Evolutionary conservation across 2,888 invertebrate genomes (phyloP).

Genomic region (Anodontia alba): DNA sequence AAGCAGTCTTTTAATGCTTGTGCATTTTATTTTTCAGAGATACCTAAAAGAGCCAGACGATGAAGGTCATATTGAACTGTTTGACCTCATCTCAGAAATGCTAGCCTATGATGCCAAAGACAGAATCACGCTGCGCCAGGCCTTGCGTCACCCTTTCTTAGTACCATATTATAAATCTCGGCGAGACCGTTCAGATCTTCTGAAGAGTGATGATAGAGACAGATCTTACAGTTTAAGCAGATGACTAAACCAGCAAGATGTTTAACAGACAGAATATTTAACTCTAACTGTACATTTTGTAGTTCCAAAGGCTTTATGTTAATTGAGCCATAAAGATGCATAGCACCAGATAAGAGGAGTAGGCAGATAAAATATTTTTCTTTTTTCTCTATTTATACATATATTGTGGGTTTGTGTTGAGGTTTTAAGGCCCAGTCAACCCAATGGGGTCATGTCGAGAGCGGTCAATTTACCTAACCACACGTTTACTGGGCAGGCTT

Average conservation of each 20-base stretch:
- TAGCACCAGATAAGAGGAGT: no score
- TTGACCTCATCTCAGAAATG: slow-evolving; percentile 97
- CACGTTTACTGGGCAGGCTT: no score
- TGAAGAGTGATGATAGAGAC: slow-evolving; percentile 69
- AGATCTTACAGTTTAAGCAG: slow-evolving; percentile 83
- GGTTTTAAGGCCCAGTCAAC: no score
- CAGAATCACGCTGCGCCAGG: slow-evolving; percentile 94
- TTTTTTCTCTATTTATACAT: no score
- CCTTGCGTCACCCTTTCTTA: slow-evolving; percentile 97
- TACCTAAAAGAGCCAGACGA: slow-evolving; percentile 93
- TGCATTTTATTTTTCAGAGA: slow-evolving; percentile 89
- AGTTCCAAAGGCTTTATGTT: no score
- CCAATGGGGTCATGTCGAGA: no score
- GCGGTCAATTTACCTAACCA: no score
- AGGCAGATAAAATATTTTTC: no score
- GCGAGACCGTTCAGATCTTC: slow-evolving; percentile 56
- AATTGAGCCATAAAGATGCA: no score
- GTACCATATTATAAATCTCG: slow-evolving; percentile 70
- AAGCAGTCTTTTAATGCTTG: no score
- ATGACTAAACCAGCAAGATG: slow-evolving; percentile 61
- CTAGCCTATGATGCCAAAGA: slow-evolving; percentile 97
- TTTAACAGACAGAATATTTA: neutral
- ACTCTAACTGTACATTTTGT: no score
- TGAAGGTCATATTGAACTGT: slow-evolving; percentile 95
- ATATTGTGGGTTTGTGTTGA: no score